Base-by-base conservation (phyloP, 2,797 vertebrate species). In the Xiphorhynchus erythropygius region DNA sequence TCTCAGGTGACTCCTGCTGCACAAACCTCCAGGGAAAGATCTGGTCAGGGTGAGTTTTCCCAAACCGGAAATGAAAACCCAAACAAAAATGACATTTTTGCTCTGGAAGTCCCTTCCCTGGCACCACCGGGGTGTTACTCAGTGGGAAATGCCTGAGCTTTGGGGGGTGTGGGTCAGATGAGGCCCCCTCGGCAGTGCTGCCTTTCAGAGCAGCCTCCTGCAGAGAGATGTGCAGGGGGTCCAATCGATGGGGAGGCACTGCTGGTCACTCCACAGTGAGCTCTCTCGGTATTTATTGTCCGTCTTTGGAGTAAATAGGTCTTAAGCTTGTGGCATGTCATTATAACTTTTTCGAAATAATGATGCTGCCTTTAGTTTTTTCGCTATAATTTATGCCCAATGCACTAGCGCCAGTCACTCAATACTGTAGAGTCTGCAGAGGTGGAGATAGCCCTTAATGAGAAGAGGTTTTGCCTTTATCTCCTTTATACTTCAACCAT, bases 381-480 rank as follows among this genome's bases (percentile, higher is more conserved):
- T 93, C 93, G 91, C 97, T 97, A 97, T 99, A 99, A 99, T 99
- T 99, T 98, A 99, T 99, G 98, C 98, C 98, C 98, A 52, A 87
- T 97, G 97, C 98, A 96, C 97, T 96, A 98, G 97, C 97, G 86
- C 97, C 96, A 97, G 97, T 97, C 98, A 98, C 98, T 99, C 98
- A 98, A 98, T 99, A 98, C 98, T 98, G 97, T 98, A 98, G 98
- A 97, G 99, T 98, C 99, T 99, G 99, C 98, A 98, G 98, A 98
- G 98, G 98, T 98, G 98, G 97, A 99, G 99, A 99, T 99, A 99
- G 99, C 98, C 98, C 98, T 99, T 99, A 99, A 99, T 99, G 99
- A 99, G 99, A 99, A 99, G 98, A 99, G 98, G 98, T 98, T 98
- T 98, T 93, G 98, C 98, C 98, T 99, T 99, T 99, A 99, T 99